Evolutionary conservation across 2,113 vertebrate genomes (phyloP).

Genomic region (Sapajus apella): DNA sequence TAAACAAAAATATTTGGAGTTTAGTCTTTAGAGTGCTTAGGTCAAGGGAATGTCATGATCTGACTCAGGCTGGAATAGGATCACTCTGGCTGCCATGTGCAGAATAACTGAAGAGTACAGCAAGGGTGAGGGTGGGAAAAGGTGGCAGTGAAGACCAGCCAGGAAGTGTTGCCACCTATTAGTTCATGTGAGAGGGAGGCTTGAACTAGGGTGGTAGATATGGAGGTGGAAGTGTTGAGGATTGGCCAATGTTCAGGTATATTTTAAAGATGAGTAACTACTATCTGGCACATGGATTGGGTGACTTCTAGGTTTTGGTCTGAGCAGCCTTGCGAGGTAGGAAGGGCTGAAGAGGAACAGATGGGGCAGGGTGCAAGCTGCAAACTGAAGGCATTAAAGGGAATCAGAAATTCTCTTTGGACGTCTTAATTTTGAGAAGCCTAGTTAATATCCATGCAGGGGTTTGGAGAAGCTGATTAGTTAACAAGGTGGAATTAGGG

Average conservation of each 20-base stretch:
- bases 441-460: background rate
- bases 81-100: background rate
- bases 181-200: background rate
- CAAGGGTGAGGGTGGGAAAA: background rate
- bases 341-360: background rate
- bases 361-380: background rate
- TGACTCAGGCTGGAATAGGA: background rate
- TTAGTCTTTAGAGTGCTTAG: background rate
- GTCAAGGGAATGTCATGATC: background rate
- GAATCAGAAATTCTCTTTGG: background rate
- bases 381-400: background rate
- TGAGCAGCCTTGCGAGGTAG: background rate
- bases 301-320: background rate
- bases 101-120: background rate
- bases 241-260: background rate
- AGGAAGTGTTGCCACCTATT: background rate
- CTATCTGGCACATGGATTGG: background rate
- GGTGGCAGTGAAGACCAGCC: background rate
- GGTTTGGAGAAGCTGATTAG: slow-evolving; percentile 21
- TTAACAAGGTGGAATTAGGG: background rate
- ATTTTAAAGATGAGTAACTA: background rate
- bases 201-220: background rate
- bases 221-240: background rate
- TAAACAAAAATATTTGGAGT: background rate
- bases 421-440: background rate